phyloP scores from a whole-genome alignment of 2,888 invertebrate genomes.

The Orchestes rusci region DNA sequence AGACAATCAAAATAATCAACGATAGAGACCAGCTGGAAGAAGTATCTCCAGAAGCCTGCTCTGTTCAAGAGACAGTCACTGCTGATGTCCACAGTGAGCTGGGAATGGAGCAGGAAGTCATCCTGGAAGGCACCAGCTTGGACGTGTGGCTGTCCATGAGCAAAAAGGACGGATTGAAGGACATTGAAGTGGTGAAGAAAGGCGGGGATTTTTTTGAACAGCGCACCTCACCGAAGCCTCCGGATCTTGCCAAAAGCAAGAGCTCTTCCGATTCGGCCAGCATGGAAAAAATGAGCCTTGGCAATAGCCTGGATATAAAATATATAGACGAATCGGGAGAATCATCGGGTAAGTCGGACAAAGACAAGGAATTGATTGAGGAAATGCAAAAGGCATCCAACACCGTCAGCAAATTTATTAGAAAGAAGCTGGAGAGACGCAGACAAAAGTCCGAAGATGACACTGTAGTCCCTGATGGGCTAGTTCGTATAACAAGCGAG shows the following conservation, averaged over 20 bases:
- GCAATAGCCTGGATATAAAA: slow-evolving; percentile 43
- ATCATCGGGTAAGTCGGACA: slow-evolving; percentile 42
- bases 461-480: slow-evolving; percentile 48
- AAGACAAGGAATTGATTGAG: slow-evolving; percentile 39
- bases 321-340: slow-evolving; percentile 44
- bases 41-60: slow-evolving; percentile 36
- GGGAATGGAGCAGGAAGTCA: slow-evolving; percentile 34
- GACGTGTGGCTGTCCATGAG: slow-evolving; percentile 45
- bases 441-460: slow-evolving; percentile 30
- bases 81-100: slow-evolving; percentile 33
- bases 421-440: slow-evolving; percentile 38
- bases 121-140: slow-evolving; percentile 44
- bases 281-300: slow-evolving; percentile 40
- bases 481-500: slow-evolving; percentile 51
- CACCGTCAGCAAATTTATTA: slow-evolving; percentile 38
- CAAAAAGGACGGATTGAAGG: slow-evolving; percentile 39
- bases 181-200: slow-evolving; percentile 39
- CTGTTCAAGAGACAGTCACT: slow-evolving; percentile 31
- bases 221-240: slow-evolving; percentile 38
- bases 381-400: slow-evolving; percentile 40
- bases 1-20: slow-evolving; percentile 31
- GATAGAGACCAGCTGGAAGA: slow-evolving; percentile 31
- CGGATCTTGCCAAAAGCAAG: slow-evolving; percentile 38
- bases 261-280: slow-evolving; percentile 43
- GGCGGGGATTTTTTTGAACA: slow-evolving; percentile 45